phyloP scores from a whole-genome alignment of 2,888 invertebrate species.

The Gibbula magus region DNA sequence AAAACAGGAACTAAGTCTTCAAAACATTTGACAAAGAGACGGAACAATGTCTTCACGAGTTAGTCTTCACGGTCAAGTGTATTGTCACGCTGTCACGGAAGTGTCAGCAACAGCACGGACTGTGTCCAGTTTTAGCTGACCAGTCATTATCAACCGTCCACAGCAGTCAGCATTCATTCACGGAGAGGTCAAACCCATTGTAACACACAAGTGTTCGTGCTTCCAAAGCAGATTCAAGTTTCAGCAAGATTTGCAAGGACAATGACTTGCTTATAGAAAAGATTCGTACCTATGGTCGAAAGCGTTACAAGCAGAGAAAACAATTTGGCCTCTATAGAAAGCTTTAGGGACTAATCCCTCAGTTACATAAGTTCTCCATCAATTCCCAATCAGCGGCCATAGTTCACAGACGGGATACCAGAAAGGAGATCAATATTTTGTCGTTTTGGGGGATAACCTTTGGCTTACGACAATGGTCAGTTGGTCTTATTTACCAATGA shows the following conservation, averaged over 20 bases:
- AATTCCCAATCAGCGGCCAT: no score
- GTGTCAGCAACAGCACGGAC: not conserved
- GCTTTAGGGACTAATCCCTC: not conserved
- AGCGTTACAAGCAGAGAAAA: conserved; percentile 10
- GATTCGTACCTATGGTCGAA: not conserved
- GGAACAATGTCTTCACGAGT: not conserved
- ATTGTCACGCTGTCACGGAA: not conserved
- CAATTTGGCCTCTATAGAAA: not conserved
- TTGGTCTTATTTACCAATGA: no score
- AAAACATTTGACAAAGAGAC: not conserved
- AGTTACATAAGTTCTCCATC: not conserved
- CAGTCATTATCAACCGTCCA: not conserved
- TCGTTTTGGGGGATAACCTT: no score
- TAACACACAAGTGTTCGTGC: not conserved
- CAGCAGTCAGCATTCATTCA: conserved; percentile 8
- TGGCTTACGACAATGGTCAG: no score
- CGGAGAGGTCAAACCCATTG: not conserved
- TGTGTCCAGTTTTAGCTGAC: not conserved
- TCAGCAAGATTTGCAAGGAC: not conserved
- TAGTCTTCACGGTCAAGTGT: not conserved
- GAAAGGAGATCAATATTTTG: no score
- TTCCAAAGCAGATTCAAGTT: not conserved
- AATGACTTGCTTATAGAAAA: not conserved
- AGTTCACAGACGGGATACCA: no score
- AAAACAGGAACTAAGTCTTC: not conserved